Conservation (phyloP, 2,113 vertebrate genomes). For the Monarcha castaneiventris region DNA sequence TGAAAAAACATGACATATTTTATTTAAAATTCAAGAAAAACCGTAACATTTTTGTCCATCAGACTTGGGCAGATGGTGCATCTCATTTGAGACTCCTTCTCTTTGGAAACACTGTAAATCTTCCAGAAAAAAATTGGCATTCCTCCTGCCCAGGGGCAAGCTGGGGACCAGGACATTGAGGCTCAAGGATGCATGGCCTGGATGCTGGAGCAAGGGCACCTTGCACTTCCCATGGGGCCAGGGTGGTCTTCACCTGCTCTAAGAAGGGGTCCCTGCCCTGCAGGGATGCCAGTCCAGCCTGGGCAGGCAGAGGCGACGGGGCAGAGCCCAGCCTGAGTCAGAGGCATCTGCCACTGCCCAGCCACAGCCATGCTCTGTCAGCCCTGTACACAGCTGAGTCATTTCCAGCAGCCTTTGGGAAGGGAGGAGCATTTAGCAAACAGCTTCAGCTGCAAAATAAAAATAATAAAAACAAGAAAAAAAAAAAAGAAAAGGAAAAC, state of each 20-base stretch:
- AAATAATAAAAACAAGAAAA: neutral
- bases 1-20: neutral
- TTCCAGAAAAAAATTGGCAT: neutral
- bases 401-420: neutral
- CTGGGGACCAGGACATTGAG: neutral
- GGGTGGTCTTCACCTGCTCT: neutral
- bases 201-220: neutral
- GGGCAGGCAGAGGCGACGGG: accelerated
- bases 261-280: neutral
- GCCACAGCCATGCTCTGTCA: neutral
- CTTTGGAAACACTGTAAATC: neutral
- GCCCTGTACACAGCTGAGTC: accelerated
- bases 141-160: accelerated
- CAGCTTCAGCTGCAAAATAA: neutral
- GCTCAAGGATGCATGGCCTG: neutral
- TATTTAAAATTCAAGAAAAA: neutral
- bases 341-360: neutral
- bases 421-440: neutral
- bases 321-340: neutral
- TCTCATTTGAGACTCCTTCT: neutral
- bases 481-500: neutral
- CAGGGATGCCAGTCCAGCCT: neutral
- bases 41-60: accelerated
- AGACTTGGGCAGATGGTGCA: neutral
- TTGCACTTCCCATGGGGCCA: neutral